Conservation (phyloP, 53 echinoderm and acorn worm genomes). For the Hippasteria phrygiana region DNA sequence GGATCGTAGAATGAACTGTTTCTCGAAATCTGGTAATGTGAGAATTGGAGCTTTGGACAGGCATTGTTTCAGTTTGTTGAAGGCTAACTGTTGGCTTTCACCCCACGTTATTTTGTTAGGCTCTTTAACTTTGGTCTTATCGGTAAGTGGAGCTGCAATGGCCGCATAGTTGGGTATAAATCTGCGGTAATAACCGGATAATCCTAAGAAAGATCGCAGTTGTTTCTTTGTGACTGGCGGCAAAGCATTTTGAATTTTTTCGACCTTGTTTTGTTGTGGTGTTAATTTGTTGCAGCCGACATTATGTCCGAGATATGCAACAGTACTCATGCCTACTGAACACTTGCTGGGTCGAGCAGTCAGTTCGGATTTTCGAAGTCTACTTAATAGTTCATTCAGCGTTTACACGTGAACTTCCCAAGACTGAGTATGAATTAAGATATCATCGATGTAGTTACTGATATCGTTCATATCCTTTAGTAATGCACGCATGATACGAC, state of each 20-base stretch:
- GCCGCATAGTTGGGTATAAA: constrained; percentile 63
- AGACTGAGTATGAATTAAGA: constrained; percentile 61
- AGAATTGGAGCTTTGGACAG: constrained; percentile 45
- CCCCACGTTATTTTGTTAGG: constrained; percentile 48
- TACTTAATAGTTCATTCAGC: constrained; percentile 4
- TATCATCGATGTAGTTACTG: constrained; percentile 49
- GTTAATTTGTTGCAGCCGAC: constrained; percentile 36
- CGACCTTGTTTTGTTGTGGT: constrained; percentile 58
- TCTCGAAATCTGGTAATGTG: neutral
- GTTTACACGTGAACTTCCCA: constrained; percentile 40
- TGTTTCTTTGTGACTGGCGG: constrained; percentile 44
- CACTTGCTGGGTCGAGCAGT: constrained; percentile 55
- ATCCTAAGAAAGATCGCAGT: constrained; percentile 41
- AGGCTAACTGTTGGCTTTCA: constrained; percentile 9
- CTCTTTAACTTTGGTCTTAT: constrained; percentile 37
- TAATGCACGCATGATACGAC: constrained; percentile 51
- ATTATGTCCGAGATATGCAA: constrained; percentile 49
- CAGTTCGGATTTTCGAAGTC: constrained; percentile 31
- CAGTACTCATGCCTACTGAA: neutral
- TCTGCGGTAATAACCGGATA: constrained; percentile 33
- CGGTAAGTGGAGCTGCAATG: constrained; percentile 37
- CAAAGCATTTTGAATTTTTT: constrained; percentile 10
- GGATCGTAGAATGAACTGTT: constrained; percentile 58
- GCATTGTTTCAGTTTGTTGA: constrained; percentile 9
- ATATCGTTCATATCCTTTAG: constrained; percentile 30